phyloP scores from a whole-genome alignment of 2,888 invertebrate genomes.

The Alcis repandata region DNA sequence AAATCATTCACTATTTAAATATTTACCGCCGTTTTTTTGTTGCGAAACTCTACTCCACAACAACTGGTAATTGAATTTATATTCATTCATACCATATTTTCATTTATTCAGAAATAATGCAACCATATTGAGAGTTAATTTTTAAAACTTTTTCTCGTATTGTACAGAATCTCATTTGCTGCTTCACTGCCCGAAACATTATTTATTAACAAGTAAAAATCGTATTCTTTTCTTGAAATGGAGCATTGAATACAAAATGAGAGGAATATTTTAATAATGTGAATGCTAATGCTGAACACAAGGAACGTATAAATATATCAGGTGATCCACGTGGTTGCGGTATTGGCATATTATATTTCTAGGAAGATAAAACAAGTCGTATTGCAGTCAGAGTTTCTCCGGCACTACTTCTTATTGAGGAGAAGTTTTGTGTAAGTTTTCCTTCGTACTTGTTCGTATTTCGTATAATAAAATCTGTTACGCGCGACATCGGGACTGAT shows the following conservation, averaged over 20 bases:
- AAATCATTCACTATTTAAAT: conserved; percentile 27
- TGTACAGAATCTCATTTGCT: conserved; percentile 62
- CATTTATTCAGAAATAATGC: conserved; percentile 32
- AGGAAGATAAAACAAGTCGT: conserved; percentile 29
- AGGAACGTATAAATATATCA: conserved; percentile 31
- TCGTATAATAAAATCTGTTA: conserved; percentile 28
- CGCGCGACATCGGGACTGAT: conserved; percentile 15
- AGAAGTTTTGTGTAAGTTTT: conserved; percentile 42
- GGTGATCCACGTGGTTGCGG: conserved; percentile 28
- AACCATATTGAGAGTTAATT: conserved; percentile 50
- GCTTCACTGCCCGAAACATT: conserved; percentile 59
- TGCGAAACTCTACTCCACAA: conserved; percentile 12
- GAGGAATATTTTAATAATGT: conserved; percentile 35
- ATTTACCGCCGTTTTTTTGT: conserved; percentile 2
- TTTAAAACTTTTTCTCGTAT: conserved; percentile 55
- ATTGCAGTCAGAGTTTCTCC: conserved; percentile 32
- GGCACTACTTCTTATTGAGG: conserved; percentile 35
- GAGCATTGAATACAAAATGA: conserved; percentile 46
- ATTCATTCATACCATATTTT: neutral
- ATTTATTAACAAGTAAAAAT: conserved; percentile 68
- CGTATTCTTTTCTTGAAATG: conserved; percentile 65
- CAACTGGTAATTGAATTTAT: conserved; percentile 3
- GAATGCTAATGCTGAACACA: conserved; percentile 27
- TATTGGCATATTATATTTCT: conserved; percentile 42
- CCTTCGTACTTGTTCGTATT: conserved; percentile 32